Evolutionary conservation across 2,888 invertebrate genomes (phyloP).

Genomic region (Noctua pronuba): DNA sequence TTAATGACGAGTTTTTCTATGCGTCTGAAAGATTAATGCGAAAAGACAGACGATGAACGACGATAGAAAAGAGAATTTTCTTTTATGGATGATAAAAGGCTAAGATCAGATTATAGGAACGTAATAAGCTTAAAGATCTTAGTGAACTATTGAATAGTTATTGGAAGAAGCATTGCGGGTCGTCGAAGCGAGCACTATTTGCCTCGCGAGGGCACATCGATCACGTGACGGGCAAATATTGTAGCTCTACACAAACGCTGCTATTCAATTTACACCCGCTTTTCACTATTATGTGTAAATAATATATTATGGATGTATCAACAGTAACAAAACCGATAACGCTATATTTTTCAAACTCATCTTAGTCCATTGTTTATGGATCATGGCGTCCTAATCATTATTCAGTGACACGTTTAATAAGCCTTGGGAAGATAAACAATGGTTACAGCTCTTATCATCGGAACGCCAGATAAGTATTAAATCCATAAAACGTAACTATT

Average conservation of each 20-base stretch:
- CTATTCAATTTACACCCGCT: conserved; percentile 60
- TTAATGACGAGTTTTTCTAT: conserved; percentile 21
- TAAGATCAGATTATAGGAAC: conserved; percentile 37
- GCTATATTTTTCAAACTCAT: conserved; percentile 19
- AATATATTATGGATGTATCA: conserved; percentile 33
- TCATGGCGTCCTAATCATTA: conserved; percentile 49
- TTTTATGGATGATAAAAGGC: conserved; percentile 1
- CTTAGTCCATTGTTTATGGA: conserved; percentile 14
- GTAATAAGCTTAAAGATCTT: conserved; percentile 46
- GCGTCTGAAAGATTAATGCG: conserved; percentile 6
- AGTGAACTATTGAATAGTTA: conserved; percentile 45
- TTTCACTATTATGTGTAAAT: conserved; percentile 53
- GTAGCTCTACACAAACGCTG: conserved; percentile 43
- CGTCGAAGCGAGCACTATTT: conserved; percentile 45
- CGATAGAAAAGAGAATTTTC: conserved; percentile 4
- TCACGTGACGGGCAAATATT: conserved; percentile 67
- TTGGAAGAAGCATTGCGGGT: conserved; percentile 50
- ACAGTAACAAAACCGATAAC: conserved; percentile 25
- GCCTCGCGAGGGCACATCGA: conserved; percentile 62
- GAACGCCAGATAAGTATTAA: conserved; percentile 51
- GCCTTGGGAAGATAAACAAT: conserved; percentile 61
- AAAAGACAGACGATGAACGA: background rate
- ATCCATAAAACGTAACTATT: conserved; percentile 53
- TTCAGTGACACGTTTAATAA: conserved; percentile 55
- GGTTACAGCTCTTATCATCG: conserved; percentile 57